phyloP scores from a whole-genome alignment of 2,888 invertebrate genomes.

The Noctua comes region DNA sequence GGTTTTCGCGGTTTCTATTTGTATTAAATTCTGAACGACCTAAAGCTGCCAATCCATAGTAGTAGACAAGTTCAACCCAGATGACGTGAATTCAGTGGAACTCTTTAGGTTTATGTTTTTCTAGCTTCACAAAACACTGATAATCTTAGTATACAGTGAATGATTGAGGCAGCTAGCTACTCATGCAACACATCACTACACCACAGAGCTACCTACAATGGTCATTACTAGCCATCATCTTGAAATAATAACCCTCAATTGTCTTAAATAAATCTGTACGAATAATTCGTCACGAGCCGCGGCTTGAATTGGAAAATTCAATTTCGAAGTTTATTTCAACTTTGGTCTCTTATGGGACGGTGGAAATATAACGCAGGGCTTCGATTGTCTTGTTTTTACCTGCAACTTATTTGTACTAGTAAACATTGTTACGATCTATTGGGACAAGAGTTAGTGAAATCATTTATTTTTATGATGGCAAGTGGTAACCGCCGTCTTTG shows the following conservation, averaged over 20 bases:
- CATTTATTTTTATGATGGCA: not conserved
- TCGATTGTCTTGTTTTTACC: not conserved
- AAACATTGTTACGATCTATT: not conserved
- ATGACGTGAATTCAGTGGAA: not conserved
- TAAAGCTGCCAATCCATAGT: not conserved
- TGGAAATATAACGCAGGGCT: slow-evolving; percentile 23
- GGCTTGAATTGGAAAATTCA: slow-evolving; percentile 66
- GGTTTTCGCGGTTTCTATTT: not conserved
- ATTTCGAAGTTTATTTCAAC: slow-evolving; percentile 68
- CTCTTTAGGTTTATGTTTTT: not conserved
- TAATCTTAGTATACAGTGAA: not conserved
- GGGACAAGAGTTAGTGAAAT: not conserved
- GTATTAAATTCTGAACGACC: not conserved
- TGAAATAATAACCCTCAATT: slow-evolving; percentile 32
- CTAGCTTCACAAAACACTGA: not conserved
- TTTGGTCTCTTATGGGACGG: slow-evolving; percentile 51
- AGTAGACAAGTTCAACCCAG: not conserved
- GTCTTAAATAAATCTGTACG: slow-evolving; percentile 49
- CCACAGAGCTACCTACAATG: not conserved
- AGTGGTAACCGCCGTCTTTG: too few species aligned
- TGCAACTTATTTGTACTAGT: not conserved
- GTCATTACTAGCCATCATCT: not conserved
- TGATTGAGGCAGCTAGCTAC: not conserved
- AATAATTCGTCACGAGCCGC: slow-evolving; percentile 60
- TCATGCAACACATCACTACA: not conserved